Base-by-base conservation (phyloP, 64 coral and sea anemone genomes). In the Stichodactyla mertensii region DNA sequence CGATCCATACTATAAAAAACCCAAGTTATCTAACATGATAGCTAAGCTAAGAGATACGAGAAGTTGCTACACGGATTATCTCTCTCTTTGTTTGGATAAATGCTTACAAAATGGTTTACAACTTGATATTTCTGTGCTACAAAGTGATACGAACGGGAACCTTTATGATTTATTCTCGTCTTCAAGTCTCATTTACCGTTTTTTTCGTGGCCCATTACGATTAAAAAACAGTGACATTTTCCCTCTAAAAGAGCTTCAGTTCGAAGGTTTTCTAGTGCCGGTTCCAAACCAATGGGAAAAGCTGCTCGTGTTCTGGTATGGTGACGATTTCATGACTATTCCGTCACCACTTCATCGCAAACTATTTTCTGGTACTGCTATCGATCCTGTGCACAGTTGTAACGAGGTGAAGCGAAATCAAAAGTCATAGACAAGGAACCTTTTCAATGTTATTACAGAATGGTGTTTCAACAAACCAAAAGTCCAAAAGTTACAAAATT, bases 1-100 rank as follows among this genome's bases (percentile, higher is more conserved):
- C 20, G 79, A 82, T 45, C 79, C 51, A 9, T 82, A 51, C 36
- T 82, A 82, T 36, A 82, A 82, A 82, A 82, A 19, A 52, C 79
- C 79, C 16, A 18, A 4, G 19, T 82, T 54, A 5, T 54, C 51
- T 20, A 52, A 52, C 51, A 54, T 82, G 79, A 0, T 82, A 13
- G 79, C 79, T 7, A 82, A 82, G 79, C 55, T 82, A 12, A 52
- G 79, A 15, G 79, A 82, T 16, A 82, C 18, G 79, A 54, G 16
- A 10, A 82, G 79, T 15, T 82, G 79, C 15, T 82, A 82, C 14
- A 9, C 36, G 0, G 8, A 52, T 56, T 71, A 71, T 26, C 22
- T 71, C 2, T 14, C 4, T 5, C 19, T 82, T 4, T 82, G 79
- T 14, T 11, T 10, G 14, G 79, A 56, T n/a, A 82, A 82, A 82